phyloP scores from a whole-genome alignment of 2,113 vertebrate species.

The Gadus chalcogrammus region DNA sequence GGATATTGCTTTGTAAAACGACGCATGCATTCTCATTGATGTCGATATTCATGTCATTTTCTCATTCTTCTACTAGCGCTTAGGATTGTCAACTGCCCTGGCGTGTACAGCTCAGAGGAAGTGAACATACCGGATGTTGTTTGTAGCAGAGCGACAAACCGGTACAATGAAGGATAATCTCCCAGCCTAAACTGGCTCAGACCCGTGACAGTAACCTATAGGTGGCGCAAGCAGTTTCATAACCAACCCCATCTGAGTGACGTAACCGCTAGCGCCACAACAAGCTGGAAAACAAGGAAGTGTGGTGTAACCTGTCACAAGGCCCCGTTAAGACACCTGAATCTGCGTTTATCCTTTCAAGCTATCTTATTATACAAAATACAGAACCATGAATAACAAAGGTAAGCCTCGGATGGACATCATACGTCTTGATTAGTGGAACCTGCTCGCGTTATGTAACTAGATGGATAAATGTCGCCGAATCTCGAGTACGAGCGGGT shows the following conservation, averaged over 20 bases:
- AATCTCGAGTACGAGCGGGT: neutral
- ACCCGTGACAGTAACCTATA: neutral
- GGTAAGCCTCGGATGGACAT: conserved; percentile 47
- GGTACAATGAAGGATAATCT: too few species aligned
- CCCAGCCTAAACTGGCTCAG: too few species aligned
- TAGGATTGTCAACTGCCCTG: too few species aligned
- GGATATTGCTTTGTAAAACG: too few species aligned
- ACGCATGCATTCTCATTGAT: too few species aligned
- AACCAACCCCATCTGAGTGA: conserved; percentile 48
- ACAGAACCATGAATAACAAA: conserved; percentile 77
- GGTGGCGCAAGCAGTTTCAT: conserved; percentile 37
- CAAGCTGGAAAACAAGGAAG: conserved; percentile 79
- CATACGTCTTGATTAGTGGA: too few species aligned
- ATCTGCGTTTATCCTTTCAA: conserved; percentile 31
- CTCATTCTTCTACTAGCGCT: too few species aligned
- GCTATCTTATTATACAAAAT: conserved; percentile 21
- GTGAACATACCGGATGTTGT: too few species aligned
- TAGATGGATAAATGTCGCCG: neutral
- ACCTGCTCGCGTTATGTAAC: too few species aligned
- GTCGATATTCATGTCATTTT: too few species aligned
- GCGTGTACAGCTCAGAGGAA: too few species aligned
- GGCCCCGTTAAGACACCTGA: conserved; percentile 53
- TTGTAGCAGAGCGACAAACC: too few species aligned
- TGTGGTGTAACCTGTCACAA: conserved; percentile 62
- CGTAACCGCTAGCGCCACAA: conserved; percentile 71